These are phyloP conservation scores for Holacanthella duospinosa DNA, from an alignment of 2,888 invertebrate species.

Conservation along the genomic window DNA sequence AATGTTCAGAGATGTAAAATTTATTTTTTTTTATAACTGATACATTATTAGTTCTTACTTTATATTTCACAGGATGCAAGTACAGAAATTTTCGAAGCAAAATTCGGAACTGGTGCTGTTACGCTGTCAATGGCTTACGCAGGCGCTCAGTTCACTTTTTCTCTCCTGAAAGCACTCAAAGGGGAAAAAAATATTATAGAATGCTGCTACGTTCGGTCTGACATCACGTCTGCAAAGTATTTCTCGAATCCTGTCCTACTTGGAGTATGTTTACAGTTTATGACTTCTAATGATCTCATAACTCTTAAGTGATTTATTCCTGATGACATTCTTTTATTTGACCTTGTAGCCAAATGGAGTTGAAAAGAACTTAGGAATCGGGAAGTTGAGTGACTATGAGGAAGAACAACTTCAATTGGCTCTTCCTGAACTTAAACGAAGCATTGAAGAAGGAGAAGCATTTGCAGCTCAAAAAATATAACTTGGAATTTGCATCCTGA, in stretches of 20 bases:
- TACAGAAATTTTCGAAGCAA: constrained; percentile 51
- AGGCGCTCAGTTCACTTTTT: constrained; percentile 50
- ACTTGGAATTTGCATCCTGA: too few species aligned
- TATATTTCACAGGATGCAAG: not conserved
- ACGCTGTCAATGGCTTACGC: constrained; percentile 56
- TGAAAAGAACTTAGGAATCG: not conserved
- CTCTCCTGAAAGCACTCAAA: constrained; percentile 48
- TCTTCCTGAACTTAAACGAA: constrained; percentile 1
- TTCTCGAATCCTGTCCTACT: constrained; percentile 85
- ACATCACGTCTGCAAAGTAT: constrained; percentile 71
- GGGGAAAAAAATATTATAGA: constrained; percentile 77
- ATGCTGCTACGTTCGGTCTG: constrained; percentile 82
- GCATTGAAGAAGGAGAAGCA: not conserved
- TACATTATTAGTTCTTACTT: not conserved
- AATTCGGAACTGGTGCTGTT: constrained; percentile 53
- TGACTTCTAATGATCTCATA: not conserved
- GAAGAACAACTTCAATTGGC: not conserved
- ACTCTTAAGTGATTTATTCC: not conserved
- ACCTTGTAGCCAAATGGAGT: not conserved
- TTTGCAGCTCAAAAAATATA: constrained; percentile 3
- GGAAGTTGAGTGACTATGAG: not conserved
- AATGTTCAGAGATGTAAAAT: not conserved
- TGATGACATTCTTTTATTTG: not conserved
- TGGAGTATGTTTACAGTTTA: not conserved
- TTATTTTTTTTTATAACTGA: not conserved